Conservation (phyloP, 2,888 invertebrate species). For the Dione juno region DNA sequence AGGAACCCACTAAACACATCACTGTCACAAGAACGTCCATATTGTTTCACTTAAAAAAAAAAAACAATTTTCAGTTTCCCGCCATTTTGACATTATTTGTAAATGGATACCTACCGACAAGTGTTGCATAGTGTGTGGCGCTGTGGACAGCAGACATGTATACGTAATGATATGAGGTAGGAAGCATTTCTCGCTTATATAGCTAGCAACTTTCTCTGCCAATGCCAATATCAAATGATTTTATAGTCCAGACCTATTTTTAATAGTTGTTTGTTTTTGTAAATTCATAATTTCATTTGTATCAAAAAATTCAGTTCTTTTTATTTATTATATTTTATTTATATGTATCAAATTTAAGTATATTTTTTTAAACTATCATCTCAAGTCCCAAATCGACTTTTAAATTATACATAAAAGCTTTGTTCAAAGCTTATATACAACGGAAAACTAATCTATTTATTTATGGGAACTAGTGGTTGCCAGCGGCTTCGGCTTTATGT, state of each 20-base stretch:
- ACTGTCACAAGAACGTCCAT: constrained; percentile 42
- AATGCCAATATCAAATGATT: constrained; percentile 53
- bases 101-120: constrained; percentile 75
- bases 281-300: neutral
- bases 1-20: constrained; percentile 31
- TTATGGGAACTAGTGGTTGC: too few relatives aligned
- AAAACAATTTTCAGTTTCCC: constrained; percentile 46
- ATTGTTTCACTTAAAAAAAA: constrained; percentile 32
- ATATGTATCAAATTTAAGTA: too few relatives aligned
- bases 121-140: constrained; percentile 76
- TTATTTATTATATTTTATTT: too few relatives aligned
- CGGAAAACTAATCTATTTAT: too few relatives aligned
- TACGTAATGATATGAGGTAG: constrained; percentile 70
- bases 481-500: too few relatives aligned
- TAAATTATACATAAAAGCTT: too few relatives aligned
- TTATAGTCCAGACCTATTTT: constrained; percentile 20
- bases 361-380: too few relatives aligned
- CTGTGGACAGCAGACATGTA: constrained; percentile 65
- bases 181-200: constrained; percentile 75
- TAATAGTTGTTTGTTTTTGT: neutral
- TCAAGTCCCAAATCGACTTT: too few relatives aligned
- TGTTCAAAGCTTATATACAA: too few relatives aligned
- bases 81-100: constrained; percentile 49
- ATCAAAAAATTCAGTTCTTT: too few relatives aligned
- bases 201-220: constrained; percentile 77